phyloP scores from a whole-genome alignment of 2,797 vertebrate genomes.

The Sternotherus odoratus region DNA sequence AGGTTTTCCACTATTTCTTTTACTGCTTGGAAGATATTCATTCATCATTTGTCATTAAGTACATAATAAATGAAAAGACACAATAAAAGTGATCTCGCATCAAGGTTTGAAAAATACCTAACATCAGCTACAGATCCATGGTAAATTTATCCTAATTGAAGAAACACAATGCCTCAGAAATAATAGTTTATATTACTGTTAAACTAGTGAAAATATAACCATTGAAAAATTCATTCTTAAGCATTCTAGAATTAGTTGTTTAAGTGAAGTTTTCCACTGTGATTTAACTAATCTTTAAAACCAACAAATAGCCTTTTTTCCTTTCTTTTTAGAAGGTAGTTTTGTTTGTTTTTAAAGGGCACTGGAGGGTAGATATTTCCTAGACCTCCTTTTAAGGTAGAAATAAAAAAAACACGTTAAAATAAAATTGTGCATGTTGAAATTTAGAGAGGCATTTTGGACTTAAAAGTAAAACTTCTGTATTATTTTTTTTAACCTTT shows the following conservation, averaged over 20 bases:
- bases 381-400: neutral
- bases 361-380: neutral
- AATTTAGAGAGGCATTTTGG: neutral
- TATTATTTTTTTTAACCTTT: neutral
- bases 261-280: neutral
- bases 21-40: neutral
- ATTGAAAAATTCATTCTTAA: neutral
- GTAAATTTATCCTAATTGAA: neutral
- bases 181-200: fast-evolving
- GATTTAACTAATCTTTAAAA: neutral
- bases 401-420: neutral
- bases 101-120: neutral
- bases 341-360: neutral
- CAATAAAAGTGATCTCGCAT: neutral
- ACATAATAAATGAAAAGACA: neutral
- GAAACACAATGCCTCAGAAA: neutral
- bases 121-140: neutral
- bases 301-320: neutral
- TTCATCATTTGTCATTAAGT: neutral
- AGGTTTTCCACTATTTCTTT: neutral
- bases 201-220: neutral
- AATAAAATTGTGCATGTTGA: neutral
- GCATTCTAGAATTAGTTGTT: fast-evolving
- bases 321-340: neutral
- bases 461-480: neutral